Conservation (phyloP, 2,113 vertebrate genomes). For the Diglossa brunneiventris region DNA sequence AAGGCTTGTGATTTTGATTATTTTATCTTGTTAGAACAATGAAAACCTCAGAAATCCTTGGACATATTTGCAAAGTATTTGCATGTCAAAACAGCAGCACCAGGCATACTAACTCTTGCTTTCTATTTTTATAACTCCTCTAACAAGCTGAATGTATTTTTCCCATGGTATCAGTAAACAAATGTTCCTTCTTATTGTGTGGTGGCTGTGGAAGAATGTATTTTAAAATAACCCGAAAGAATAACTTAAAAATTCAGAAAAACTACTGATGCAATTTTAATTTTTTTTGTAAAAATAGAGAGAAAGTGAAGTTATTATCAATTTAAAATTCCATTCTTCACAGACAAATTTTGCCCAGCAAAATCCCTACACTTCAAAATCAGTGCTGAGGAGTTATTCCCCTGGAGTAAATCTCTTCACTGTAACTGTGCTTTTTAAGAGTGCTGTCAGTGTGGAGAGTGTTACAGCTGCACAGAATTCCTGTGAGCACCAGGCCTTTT, state of each 20-base stretch:
- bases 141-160: neutral
- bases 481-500: neutral
- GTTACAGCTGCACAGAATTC: neutral
- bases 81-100: neutral
- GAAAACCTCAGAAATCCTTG: neutral
- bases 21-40: neutral
- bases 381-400: neutral
- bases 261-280: neutral
- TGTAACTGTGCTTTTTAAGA: neutral
- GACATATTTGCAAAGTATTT: neutral
- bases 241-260: neutral
- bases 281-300: neutral
- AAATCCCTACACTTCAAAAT: neutral
- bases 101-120: neutral
- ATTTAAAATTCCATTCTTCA: neutral
- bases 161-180: neutral
- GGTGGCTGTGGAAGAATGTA: neutral
- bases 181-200: neutral
- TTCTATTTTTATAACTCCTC: conserved; percentile 11
- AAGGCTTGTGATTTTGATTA: neutral
- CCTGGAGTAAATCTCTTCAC: neutral
- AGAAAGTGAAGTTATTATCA: neutral
- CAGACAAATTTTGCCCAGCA: neutral
- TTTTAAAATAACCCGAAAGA: neutral
- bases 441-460: neutral